These are phyloP conservation scores for Nautilus pompilius DNA, from an alignment of 1,140 invertebrate species.

Conservation along the genomic window DNA sequence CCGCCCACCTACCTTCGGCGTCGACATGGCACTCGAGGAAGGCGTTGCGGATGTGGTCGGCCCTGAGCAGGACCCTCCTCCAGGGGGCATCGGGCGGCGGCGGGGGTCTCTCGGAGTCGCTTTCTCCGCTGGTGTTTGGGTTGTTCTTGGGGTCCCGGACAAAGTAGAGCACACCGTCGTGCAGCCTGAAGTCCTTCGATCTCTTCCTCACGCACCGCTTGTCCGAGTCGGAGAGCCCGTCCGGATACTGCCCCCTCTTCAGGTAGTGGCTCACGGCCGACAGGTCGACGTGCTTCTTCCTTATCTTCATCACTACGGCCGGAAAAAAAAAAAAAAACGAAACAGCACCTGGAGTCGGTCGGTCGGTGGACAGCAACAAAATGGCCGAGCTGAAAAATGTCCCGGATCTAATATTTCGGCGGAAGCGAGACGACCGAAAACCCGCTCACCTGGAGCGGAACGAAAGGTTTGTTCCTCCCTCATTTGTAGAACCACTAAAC, in stretches of 20 bases:
- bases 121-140: neutral
- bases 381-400: neutral
- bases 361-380: neutral
- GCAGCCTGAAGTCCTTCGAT: slow-evolving; percentile 10
- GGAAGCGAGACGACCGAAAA: too few species aligned
- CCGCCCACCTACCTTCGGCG: neutral
- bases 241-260: slow-evolving; percentile 6
- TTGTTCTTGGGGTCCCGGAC: neutral
- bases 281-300: slow-evolving; percentile 1
- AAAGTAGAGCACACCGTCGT: neutral
- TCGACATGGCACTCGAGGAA: slow-evolving; percentile 2
- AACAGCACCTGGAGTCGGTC: too few species aligned
- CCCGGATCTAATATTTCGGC: slow-evolving; percentile 1
- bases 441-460: too few species aligned
- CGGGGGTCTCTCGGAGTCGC: neutral
- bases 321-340: neutral
- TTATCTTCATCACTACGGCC: neutral
- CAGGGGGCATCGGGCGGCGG: neutral
- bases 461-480: too few species aligned
- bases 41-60: neutral
- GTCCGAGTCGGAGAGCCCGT: slow-evolving; percentile 7
- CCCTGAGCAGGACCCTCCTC: neutral
- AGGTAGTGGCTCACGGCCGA: slow-evolving; percentile 8
- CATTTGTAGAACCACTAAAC: too few species aligned
- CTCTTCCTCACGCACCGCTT: slow-evolving; percentile 12